Base-by-base conservation (phyloP, 2,888 invertebrate species). In the Pogonocherus hispidulus region DNA sequence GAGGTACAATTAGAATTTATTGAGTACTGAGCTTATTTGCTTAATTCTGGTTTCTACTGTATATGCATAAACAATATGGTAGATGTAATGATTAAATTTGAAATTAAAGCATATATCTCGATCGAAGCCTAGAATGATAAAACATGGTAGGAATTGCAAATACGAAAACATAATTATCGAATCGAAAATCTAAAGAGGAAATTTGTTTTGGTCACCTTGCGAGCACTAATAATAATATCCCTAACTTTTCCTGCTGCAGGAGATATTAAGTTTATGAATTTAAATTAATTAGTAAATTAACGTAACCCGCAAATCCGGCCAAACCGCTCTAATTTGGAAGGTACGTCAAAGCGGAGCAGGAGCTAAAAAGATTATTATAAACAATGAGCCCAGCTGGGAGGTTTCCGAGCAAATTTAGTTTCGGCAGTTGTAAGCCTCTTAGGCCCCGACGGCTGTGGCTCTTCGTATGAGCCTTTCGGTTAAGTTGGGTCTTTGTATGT, bases 351-450 rank as follows among this genome's bases (percentile, higher is more conserved):
- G 14, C 41, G 41, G 41, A n/a, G 41, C 14, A 11, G 41, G 41
- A 41, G 41, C 41, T 41, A 41, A 41, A 41, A 41, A 41, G 41
- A 41, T 41, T 41, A 41, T 41, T 41, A 41, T 41, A 41, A 41
- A 41, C 41, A 41, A 41, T 41, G 41, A 41, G 41, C 41, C 41
- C 41, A 14, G 41, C 41, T 14, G 41, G 41, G 41, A n/a, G n/a
- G 18, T 57, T 44, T 57, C 57, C 41, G 16, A 44, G 57, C 41
- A 23, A 57, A 44, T 57, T 57, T 44, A 41, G 41, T 57, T 57
- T 41, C 23, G 22, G 35, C 55, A 55, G 55, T 44, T 44, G 46
- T 57, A 57, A 57, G 41, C 57, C 57, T 57, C 57, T 57, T 57
- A 57, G 44, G 44, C 23, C 44, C 16, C 35, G 22, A 18, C 16